A percentile compares a stretch with the other conserved stretches of the same genome.
phyloP scores from a whole-genome alignment of 2,888 invertebrate genomes.

The Aspidiotus rigidus region DNA sequence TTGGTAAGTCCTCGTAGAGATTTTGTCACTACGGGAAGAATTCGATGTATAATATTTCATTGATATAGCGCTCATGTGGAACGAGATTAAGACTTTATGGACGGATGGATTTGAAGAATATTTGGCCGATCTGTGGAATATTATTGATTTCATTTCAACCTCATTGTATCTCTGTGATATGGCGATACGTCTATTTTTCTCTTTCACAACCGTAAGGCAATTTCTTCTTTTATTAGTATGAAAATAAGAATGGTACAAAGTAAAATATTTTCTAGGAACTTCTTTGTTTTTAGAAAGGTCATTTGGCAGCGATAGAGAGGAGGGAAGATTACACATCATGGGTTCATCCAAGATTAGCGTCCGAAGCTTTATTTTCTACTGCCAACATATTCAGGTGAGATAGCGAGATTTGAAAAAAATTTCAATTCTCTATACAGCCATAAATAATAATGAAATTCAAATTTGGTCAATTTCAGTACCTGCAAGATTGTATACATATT shows the following conservation, averaged over 20 bases:
- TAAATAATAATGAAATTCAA: not conserved
- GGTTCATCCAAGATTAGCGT: slow-evolving; percentile 95
- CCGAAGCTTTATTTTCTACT: slow-evolving; percentile 93
- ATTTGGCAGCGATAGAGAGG: slow-evolving; percentile 49
- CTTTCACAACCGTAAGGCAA: slow-evolving; percentile 48
- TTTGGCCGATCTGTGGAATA: slow-evolving; percentile 98
- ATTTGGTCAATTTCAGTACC: slow-evolving; percentile 55
- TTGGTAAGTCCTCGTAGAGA: too few relatives aligned
- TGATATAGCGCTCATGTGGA: slow-evolving; percentile 82
- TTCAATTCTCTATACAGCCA: not conserved
- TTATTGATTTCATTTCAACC: slow-evolving; percentile 97
- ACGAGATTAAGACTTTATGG: slow-evolving; percentile 98
- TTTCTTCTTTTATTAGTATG: not conserved
- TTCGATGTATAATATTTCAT: slow-evolving; percentile 34
- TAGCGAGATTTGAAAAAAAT: not conserved
- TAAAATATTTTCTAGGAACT: not conserved
- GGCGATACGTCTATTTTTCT: slow-evolving; percentile 85
- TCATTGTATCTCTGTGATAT: slow-evolving; percentile 95
- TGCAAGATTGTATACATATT: slow-evolving; percentile 95
- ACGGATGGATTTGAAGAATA: slow-evolving; percentile 94
- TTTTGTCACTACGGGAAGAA: not conserved
- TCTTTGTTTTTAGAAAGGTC: slow-evolving; percentile 50
- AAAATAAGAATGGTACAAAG: slow-evolving; percentile 37
- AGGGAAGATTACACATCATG: slow-evolving; percentile 86
- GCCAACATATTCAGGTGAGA: slow-evolving; percentile 83